Conservation (phyloP, 2,797 vertebrate species). For the Catostomus latipinnis region DNA sequence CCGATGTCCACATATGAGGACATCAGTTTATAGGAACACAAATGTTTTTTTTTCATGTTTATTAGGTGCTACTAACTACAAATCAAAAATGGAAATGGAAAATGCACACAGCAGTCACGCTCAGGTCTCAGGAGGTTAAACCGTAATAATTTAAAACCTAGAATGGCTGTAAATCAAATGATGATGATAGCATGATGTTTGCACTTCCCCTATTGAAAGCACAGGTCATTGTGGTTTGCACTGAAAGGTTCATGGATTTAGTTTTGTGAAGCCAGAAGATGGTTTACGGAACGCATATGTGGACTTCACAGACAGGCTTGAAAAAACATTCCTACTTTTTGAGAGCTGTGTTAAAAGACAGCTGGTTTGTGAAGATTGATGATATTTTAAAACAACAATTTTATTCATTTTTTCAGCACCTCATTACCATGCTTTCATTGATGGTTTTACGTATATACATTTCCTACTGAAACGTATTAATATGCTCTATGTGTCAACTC, state of each 20-base stretch:
- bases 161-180: background rate
- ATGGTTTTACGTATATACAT: background rate
- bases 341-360: slow-evolving; percentile 2
- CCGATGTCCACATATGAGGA: too few species aligned
- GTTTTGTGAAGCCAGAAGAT: background rate
- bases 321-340: background rate
- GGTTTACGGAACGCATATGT: too few species aligned
- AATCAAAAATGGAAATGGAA: too few species aligned
- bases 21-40: too few species aligned
- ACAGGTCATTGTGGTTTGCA: too few species aligned
- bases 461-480: slow-evolving; percentile 3
- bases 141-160: too few species aligned
- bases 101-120: too few species aligned
- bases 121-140: too few species aligned
- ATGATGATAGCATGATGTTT: background rate
- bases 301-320: too few species aligned
- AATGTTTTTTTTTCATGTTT: too few species aligned
- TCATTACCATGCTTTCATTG: slow-evolving; percentile 26
- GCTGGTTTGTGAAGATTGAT: background rate
- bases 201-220: background rate
- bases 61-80: too few species aligned
- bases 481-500: slow-evolving; percentile 8
- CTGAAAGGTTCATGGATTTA: background rate
- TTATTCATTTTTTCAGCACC: slow-evolving; percentile 36
- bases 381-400: slow-evolving; percentile 20